Evolutionary conservation across 2,888 invertebrate genomes (phyloP), one percentile per base, ranked within the genome.

Genomic region (Lacanobia oleracea): DNA sequence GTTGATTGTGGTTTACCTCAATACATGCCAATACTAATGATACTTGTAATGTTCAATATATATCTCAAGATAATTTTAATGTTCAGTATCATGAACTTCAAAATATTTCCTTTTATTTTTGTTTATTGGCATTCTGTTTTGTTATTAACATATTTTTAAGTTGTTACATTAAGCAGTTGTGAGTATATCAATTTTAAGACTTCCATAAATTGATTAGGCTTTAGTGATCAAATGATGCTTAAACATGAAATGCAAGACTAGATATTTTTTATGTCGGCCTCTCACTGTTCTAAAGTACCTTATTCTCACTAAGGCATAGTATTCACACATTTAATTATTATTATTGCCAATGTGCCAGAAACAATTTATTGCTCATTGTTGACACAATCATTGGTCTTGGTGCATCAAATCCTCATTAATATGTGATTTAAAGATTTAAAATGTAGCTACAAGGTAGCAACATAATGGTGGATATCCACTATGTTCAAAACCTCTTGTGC

Each of bases 1-100:
- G 43, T 61, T n/a, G 50, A 67, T 54, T 66, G 59, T 67, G 59
- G 53, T 67, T 70, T 64, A 60, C 73, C 68, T 77, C 54, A 61
- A 60, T 61, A 60, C 59, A 62, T 68, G 62, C 51, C 67, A 70
- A 45, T 61, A 78, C 54, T 43, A 27, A 18, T 67, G 50, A 56
- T 60, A 71, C 40, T 57, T 68, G 37, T 74, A 75, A 73, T 72
- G 71, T 80, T 74, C 54, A 75, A n/a, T n/a, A n/a, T n/a, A n/a
- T n/a, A n/a, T n/a, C n/a, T n/a, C n/a, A n/a, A n/a, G n/a, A n/a
- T n/a, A 67, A 63, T 80, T 70, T 80, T 76, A 40, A 74, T 70
- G 63, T 78, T 70, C 78, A 77, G 61, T 74, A 74, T 67, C 56
- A 76, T 64, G 48, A 70, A 62, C 21, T 54, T 65, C 56, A 62